Base-by-base conservation (phyloP, 2,888 invertebrate species). In the Cosmia trapezina region DNA sequence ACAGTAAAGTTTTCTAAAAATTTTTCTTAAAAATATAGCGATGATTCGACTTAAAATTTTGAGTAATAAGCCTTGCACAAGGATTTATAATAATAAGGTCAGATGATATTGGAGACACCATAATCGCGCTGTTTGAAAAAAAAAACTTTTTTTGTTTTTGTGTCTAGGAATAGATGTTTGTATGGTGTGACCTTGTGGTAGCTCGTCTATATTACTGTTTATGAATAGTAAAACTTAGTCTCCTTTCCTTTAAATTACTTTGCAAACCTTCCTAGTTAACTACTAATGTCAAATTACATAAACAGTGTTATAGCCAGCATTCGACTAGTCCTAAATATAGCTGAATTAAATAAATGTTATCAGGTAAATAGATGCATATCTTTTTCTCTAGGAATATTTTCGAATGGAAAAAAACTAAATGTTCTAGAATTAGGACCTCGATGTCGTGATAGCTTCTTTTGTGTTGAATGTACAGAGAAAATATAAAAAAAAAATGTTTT, bases 301-400 rank as follows among this genome's bases (percentile, higher is more conserved):
- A 93, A 93, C 93, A 94, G 93, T 93, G 78, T 83, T 92, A 92
- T 93, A 93, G 93, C 78, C 87, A 89, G 89, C 84, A 86, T 85
- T 78, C 80, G 87, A 91, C 74, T 94, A 94, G 91, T 90, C 87
- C 90, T 87, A 76, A 81, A 88, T 90, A 93, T 94, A 94, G 93
- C 92, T 92, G 91, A 92, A 86, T 88, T 87, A 86, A 90, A 89
- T 90, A 87, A 93, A 92, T 94, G 93, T 95, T 94, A 94, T 94
- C 95, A 94, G 91, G 89, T 94, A 93, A 92, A 94, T 96, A 96
- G 96, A 95, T 94, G 96, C 96, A 96, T 96, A 96, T 96, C 96
- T 92, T 95, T 95, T 94, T 94, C 94, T 94, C 93, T 96, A 96
- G 95, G 91, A 90, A 92, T 95, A 95, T 95, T 96, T 95, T 95